Evolutionary conservation across 2,797 vertebrate genomes (phyloP), one percentile per base, ranked within the genome.

Genomic region (Luscinia luscinia): DNA sequence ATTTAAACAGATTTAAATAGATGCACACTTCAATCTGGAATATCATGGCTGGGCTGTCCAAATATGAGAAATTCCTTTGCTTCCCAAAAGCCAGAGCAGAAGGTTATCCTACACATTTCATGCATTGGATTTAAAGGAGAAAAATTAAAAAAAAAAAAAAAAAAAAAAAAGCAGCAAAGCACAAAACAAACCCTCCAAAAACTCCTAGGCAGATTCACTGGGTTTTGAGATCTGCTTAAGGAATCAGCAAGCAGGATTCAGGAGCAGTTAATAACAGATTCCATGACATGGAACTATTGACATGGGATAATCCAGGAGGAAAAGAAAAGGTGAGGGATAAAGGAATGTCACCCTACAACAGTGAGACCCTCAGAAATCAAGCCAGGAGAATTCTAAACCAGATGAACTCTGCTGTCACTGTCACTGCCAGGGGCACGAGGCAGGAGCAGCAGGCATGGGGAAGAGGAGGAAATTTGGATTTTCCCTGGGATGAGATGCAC

Each of bases 251-350:
- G 81, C 38, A 30, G 89, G 87, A 89, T 80, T 87, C 75, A 21
- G 86, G 93, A 94, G 95, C 7, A 46, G 68, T 70, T 66, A 85
- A 79, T 90, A 94, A 84, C 69, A 46, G 82, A 2, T 16, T 54
- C 61, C 3, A 41, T 93, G 66, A 55, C 78, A 75, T 2, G 90
- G 78, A 12, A 62, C 78, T 81, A 52, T 78, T 84, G 94, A 76
- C 69, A 22, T 19, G 76, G 90, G 94, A 95, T 96, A 93, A 96
- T 89, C 88, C 93, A 77, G 57, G 8, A 57, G 92, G 59, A 41
- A 95, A 92, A 93, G 93, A 95, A 94, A 92, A 76, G 86, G 49
- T 0, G 3, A 89, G 86, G 87, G 94, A 89, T 93, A 81, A 96
- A 72, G 66, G 82, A 78, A 91, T 0, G 0, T 68, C 32, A 0